Percentiles rank a stretch among this genome's conserved stretches.
Conservation (phyloP, 2,113 vertebrate genomes). For the Scortum barcoo region DNA sequence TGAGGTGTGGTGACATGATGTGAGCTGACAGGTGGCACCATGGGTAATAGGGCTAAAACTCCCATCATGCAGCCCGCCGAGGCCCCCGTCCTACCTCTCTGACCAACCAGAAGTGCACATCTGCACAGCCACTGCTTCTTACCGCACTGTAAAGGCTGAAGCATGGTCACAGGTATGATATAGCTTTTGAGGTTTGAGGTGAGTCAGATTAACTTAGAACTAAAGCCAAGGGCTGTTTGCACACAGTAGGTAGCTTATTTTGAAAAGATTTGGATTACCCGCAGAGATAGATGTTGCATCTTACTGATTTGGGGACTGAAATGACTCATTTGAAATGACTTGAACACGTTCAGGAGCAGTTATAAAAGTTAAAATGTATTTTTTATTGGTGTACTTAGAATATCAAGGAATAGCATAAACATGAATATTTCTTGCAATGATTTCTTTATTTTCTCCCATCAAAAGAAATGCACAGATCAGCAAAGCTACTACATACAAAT, state of each 20-base stretch:
- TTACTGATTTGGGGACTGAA: constrained; percentile 3
- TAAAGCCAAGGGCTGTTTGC: constrained; percentile 18
- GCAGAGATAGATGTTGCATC: constrained; percentile 26
- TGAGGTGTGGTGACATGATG: constrained; percentile 76
- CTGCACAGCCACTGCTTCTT: constrained; percentile 15
- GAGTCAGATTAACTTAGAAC: constrained; percentile 14
- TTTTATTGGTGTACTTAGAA: background rate
- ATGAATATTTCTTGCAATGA: constrained; percentile 88
- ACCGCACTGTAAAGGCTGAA: constrained; percentile 19
- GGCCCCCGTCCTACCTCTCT: constrained; percentile 36
- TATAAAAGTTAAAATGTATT: background rate
- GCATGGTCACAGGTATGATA: constrained; percentile 29
- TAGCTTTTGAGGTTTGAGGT: constrained; percentile 4
- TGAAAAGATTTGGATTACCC: constrained; percentile 28
- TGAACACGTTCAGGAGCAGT: background rate
- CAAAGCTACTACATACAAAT: constrained; percentile 93
- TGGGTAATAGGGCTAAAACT: constrained; percentile 72
- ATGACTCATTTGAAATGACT: constrained; percentile 22
- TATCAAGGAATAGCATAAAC: background rate
- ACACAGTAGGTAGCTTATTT: constrained; percentile 39
- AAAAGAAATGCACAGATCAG: constrained; percentile 88
- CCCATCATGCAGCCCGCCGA: constrained; percentile 64
- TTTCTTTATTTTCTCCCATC: constrained; percentile 88
- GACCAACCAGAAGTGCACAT: constrained; percentile 29
- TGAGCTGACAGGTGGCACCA: constrained; percentile 73